A percentile compares a stretch with the other conserved stretches of the same genome.
Conservation (phyloP, 2,797 vertebrate genomes). For the Sebastes dallii region DNA sequence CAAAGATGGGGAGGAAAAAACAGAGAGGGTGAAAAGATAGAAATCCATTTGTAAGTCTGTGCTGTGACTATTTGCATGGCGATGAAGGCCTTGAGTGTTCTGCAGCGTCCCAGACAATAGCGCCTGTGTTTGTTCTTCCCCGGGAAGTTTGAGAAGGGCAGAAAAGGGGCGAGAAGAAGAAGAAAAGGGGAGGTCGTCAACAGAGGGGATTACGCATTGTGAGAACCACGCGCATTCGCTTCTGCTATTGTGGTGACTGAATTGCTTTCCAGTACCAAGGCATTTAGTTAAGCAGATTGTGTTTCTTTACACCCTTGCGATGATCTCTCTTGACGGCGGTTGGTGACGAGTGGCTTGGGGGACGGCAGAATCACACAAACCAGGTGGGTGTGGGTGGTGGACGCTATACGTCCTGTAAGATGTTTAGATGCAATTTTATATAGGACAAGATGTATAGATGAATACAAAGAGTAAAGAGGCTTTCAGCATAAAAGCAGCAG, state of each 20-base stretch:
- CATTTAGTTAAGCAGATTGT: conserved; percentile 69
- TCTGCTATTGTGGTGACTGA: conserved; percentile 52
- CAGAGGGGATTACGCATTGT: conserved; percentile 70
- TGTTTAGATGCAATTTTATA: conserved; percentile 15
- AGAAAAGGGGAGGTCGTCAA: conserved; percentile 69
- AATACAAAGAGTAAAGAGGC: background rate
- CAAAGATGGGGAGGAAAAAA: conserved; percentile 28
- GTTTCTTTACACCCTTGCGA: conserved; percentile 47
- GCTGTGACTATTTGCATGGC: conserved; percentile 85
- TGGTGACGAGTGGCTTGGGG: conserved; percentile 44
- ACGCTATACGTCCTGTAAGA: background rate
- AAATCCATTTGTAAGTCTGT: conserved; percentile 82
- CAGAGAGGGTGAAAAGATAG: conserved; percentile 61
- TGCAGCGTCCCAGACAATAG: conserved; percentile 88
- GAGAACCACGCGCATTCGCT: conserved; percentile 50
- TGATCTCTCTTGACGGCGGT: conserved; percentile 44
- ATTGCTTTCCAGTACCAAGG: conserved; percentile 62
- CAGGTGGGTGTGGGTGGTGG: conserved; percentile 71
- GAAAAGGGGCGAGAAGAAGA: conserved; percentile 58
- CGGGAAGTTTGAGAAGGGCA: conserved; percentile 76
- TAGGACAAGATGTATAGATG: background rate
- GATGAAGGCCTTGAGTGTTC: conserved; percentile 86
- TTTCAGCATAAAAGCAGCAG: background rate
- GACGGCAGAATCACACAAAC: conserved; percentile 49
- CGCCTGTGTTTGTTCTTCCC: conserved; percentile 89